Conservation (phyloP, 2,888 invertebrate genomes). For the Morinoia aosen region DNA sequence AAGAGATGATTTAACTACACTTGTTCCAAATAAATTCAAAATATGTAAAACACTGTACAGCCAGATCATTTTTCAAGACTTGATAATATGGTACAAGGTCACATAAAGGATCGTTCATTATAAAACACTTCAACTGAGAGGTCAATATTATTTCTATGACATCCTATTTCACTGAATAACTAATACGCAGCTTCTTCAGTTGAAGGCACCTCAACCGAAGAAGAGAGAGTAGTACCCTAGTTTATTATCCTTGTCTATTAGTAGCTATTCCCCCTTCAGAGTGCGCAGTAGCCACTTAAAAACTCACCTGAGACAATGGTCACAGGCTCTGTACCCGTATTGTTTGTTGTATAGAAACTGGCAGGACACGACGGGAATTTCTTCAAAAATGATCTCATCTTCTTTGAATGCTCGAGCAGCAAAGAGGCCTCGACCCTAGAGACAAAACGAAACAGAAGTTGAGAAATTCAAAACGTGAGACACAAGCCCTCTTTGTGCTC, state of each 20-base stretch:
- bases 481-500: not conserved
- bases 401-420: constrained; percentile 79
- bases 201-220: too few species aligned
- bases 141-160: not conserved
- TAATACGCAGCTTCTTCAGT: too few species aligned
- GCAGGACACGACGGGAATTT: constrained; percentile 88
- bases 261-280: too few species aligned
- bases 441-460: not conserved
- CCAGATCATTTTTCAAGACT: not conserved
- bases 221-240: too few species aligned
- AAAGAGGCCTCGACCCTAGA: constrained; percentile 86
- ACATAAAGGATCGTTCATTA: not conserved
- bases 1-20: not conserved
- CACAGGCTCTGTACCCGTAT: constrained; percentile 90
- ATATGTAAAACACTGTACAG: not conserved
- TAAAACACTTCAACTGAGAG: not conserved
- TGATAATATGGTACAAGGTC: not conserved
- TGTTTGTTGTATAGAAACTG: constrained; percentile 95
- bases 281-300: not conserved
- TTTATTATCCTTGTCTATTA: too few species aligned
- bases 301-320: constrained; percentile 85
- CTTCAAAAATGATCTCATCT: constrained; percentile 87
- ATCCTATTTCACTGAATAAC: too few species aligned
- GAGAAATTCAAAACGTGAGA: not conserved
- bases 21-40: not conserved